phyloP scores from a whole-genome alignment of 2,113 vertebrate species.

The Synchiropus splendidus region DNA sequence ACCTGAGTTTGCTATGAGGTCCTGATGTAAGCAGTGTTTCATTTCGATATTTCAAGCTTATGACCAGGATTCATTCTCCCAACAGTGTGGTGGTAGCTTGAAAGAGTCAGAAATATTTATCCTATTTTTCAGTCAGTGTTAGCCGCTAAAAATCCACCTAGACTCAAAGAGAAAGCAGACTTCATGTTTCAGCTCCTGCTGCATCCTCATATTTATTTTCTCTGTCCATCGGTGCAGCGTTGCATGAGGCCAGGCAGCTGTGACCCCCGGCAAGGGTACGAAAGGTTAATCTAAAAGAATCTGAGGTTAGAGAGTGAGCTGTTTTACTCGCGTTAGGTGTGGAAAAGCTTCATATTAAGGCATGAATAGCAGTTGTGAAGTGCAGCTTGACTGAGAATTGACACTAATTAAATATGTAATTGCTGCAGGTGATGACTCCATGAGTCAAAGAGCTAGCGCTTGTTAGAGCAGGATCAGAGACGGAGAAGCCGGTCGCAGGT shows the following conservation, averaged over 20 bases:
- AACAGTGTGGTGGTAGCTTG: too few relatives aligned
- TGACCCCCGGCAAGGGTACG: too few relatives aligned
- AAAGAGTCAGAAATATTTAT: too few relatives aligned
- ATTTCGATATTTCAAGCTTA: too few relatives aligned
- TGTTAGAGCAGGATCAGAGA: constrained; percentile 5
- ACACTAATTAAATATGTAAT: constrained; percentile 10
- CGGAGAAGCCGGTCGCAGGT: neutral
- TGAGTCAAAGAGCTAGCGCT: constrained; percentile 17
- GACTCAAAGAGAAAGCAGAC: neutral
- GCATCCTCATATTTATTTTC: neutral
- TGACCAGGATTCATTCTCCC: too few relatives aligned
- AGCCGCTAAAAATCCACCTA: neutral
- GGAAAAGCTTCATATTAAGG: neutral
- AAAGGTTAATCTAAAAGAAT: too few relatives aligned
- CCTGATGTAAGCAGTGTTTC: too few relatives aligned
- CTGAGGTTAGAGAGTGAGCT: too few relatives aligned
- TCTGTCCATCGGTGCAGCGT: neutral
- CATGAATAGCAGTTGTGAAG: neutral
- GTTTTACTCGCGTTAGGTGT: too few relatives aligned
- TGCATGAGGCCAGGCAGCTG: too few relatives aligned
- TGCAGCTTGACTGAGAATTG: constrained; percentile 5
- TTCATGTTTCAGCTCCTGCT: neutral
- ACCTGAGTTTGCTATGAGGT: too few relatives aligned
- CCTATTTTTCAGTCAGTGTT: too few relatives aligned
- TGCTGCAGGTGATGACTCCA: constrained; percentile 6